phyloP scores from a whole-genome alignment of 1,140 invertebrate genomes.

The Scaptodrosophila lebanonensis region DNA sequence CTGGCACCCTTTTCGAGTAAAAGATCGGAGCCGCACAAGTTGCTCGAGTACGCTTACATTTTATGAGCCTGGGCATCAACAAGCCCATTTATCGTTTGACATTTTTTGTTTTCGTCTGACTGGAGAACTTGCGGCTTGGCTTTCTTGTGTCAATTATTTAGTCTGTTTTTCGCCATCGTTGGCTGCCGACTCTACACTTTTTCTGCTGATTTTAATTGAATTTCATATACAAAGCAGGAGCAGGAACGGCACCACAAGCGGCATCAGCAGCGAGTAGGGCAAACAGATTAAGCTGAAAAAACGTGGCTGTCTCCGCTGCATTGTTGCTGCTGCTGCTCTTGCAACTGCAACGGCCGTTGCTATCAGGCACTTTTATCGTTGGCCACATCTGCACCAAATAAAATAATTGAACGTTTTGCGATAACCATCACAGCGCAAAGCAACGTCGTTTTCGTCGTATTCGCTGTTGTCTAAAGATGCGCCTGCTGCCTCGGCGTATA shows the following conservation, averaged over 20 bases:
- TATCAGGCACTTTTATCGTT: constrained; percentile 69
- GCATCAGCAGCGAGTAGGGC: constrained; percentile 33
- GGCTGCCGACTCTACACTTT: constrained; percentile 13
- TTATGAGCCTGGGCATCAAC: constrained; percentile 60
- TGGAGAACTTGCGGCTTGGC: constrained; percentile 68
- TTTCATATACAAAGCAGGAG: constrained; percentile 69
- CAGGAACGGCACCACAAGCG: constrained; percentile 18
- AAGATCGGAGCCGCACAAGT: too few relatives aligned
- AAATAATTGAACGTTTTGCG: constrained; percentile 74
- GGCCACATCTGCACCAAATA: constrained; percentile 72
- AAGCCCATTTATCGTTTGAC: constrained; percentile 65
- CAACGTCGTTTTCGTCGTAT: neutral
- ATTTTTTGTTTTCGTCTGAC: constrained; percentile 33
- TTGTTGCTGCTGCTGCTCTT: constrained; percentile 27
- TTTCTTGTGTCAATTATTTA: constrained; percentile 73
- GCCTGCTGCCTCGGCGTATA: constrained; percentile 29
- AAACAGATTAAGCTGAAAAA: constrained; percentile 19
- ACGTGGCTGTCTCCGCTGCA: constrained; percentile 9
- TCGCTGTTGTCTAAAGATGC: constrained; percentile 1
- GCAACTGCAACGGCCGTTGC: constrained; percentile 34
- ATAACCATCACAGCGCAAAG: constrained; percentile 55
- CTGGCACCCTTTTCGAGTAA: too few relatives aligned
- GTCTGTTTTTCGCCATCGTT: constrained; percentile 44
- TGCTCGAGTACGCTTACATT: constrained; percentile 8
- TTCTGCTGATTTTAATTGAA: constrained; percentile 63